Evolutionary conservation across 1,140 invertebrate genomes (phyloP).

Genomic region (Wiebesia pumilae): DNA sequence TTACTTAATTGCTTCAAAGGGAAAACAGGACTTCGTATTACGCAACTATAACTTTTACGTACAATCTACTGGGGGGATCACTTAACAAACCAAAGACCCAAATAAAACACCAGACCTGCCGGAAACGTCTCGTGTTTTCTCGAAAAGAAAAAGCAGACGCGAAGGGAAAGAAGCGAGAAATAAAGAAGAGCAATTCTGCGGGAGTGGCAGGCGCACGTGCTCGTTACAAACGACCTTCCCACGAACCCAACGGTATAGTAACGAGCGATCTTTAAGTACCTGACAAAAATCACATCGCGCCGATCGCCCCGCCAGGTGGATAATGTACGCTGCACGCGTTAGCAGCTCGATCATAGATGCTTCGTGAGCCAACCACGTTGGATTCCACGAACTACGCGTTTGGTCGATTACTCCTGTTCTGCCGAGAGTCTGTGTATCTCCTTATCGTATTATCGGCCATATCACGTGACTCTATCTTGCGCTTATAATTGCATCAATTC

Average conservation of each 20-base stretch:
- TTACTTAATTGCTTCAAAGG: slow-evolving; percentile 46
- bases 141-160: slow-evolving; percentile 18
- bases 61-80: slow-evolving; percentile 32
- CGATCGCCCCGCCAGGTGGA: slow-evolving; percentile 30
- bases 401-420: slow-evolving; percentile 8
- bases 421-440: not conserved
- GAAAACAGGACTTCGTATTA: slow-evolving; percentile 11
- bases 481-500: slow-evolving; percentile 41
- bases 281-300: slow-evolving; percentile 60
- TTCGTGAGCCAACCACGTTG: not conserved
- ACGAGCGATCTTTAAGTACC: slow-evolving; percentile 59
- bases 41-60: slow-evolving; percentile 48
- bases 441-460: slow-evolving; percentile 29
- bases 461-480: not conserved
- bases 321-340: slow-evolving; percentile 33
- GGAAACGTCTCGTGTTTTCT: slow-evolving; percentile 31
- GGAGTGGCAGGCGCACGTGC: slow-evolving; percentile 10
- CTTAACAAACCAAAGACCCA: slow-evolving; percentile 12
- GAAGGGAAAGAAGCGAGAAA: not conserved
- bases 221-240: slow-evolving; percentile 60
- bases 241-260: slow-evolving; percentile 60
- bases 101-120: slow-evolving; percentile 40
- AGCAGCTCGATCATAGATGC: slow-evolving; percentile 22
- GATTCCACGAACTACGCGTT: not conserved
- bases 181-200: not conserved